These are phyloP conservation scores for Bucorvus abyssinicus DNA, from an alignment of 2,797 vertebrate genomes.

Conservation along the genomic window DNA sequence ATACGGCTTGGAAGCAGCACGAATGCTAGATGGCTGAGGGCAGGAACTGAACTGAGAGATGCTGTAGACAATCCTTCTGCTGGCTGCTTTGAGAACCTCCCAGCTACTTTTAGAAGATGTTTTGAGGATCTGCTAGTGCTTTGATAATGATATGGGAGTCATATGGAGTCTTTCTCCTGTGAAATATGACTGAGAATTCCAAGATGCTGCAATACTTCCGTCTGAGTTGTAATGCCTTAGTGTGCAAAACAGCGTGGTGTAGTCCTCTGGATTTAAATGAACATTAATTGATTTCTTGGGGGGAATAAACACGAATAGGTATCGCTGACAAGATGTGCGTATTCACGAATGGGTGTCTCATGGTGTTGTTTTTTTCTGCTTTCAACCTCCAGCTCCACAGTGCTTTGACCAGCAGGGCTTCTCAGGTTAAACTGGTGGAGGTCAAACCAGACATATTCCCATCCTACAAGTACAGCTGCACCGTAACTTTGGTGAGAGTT, in stretches of 20 bases:
- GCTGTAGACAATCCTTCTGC: background rate
- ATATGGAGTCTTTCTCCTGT: background rate
- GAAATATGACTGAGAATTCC: background rate
- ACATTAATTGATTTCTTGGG: background rate
- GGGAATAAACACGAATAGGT: background rate
- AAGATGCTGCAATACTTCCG: background rate
- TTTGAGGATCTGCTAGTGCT: background rate
- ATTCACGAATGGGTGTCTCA: background rate
- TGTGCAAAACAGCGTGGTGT: background rate
- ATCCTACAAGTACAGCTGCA: slow-evolving; percentile 81
- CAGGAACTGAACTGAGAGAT: background rate
- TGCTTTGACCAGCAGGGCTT: slow-evolving; percentile 45
- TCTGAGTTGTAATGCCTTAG: background rate
- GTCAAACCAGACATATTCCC: slow-evolving; percentile 78
- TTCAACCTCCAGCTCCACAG: slow-evolving; percentile 59
- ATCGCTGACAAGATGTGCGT: background rate
- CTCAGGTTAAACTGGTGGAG: slow-evolving; percentile 78
- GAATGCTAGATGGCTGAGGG: background rate
- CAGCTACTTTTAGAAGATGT: background rate
- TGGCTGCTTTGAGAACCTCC: background rate
- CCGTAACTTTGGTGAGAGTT: slow-evolving; percentile 76
- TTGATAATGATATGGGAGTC: background rate
- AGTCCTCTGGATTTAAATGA: background rate
- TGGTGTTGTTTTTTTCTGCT: background rate
- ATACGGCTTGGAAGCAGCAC: background rate